Base-by-base conservation (phyloP, 1,140 invertebrate genomes). In the Teleopsis dalmanni region DNA sequence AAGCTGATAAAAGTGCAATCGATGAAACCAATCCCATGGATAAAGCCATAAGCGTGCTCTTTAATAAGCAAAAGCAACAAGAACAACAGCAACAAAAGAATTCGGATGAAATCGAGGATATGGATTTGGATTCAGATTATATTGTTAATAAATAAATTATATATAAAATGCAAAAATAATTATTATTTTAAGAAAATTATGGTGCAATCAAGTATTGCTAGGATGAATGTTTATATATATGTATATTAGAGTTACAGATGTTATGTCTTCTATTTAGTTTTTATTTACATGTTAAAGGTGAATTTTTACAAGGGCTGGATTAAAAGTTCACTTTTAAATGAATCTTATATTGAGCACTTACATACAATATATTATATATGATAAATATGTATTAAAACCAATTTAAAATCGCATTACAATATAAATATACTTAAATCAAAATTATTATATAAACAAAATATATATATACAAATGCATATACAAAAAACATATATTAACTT, bases 291-390 rank as follows among this genome's bases (percentile, higher is more conserved):
- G 42, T 48, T 29, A 5, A 16, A 16, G 18, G 46, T 65, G 63
- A 61, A 66, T 60, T 68, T 65, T 68, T 67, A 63, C 58, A 61
- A 56, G 64, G 65, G 65, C 65, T 68, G 65, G 65, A 67, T 65
- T 65, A 65, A 65, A 60, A 67, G 59, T 68, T 68, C 65, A 67
- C 53, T 43, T 43, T 9, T 11, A n/a, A 11, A 4, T 29, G 14
- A 29, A 29, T 19, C 41, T 29, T 29, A 43, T 10, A 21, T 18
- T 27, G 13, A 18, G 1, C 18, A 40, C 10, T 22, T 16, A 3
- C n/a, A 27, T 23, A 22, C 25, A 27, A 8, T 7, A 13, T 29
- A 29, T 29, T 42, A 29, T 18, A 27, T 42, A 42, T 37, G 13
- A n/a, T n/a, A n/a, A n/a, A n/a, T n/a, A n/a, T n/a, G n/a, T n/a